A percentile compares a stretch with the other conserved stretches of the same genome.
Evolutionary conservation across 2,797 vertebrate genomes (phyloP).

Genomic region (Micromesistius poutassou): DNA sequence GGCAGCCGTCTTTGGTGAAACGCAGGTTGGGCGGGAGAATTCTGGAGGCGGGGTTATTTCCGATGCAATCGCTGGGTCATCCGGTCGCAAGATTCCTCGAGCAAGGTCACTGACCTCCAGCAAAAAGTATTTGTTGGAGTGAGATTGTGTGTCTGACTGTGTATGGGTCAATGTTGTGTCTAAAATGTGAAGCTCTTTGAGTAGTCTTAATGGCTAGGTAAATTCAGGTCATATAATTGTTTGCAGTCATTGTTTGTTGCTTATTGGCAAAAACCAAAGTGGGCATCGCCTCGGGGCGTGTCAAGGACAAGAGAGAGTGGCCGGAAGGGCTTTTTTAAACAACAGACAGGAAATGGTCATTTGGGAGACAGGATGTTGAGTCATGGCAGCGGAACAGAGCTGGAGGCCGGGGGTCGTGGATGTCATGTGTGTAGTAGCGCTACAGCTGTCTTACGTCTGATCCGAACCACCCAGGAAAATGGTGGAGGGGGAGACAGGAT

Average conservation of each 20-base stretch:
- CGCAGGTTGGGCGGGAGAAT: no score
- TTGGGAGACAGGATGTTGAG: slow-evolving; percentile 48
- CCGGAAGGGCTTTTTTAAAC: not conserved
- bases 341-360: slow-evolving; percentile 35
- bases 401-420: slow-evolving; percentile 52
- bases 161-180: not conserved
- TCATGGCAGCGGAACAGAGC: slow-evolving; percentile 32
- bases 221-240: not conserved
- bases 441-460: slow-evolving; percentile 12
- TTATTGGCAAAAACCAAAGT: not conserved
- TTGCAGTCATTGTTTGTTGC: not conserved
- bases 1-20: no score
- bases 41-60: no score
- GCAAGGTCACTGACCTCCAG: no score
- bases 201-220: not conserved
- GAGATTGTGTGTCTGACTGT: not conserved
- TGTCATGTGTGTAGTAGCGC: not conserved
- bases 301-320: slow-evolving; percentile 22
- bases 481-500: slow-evolving; percentile 24
- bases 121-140: not conserved
- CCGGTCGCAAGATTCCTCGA: no score
- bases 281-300: not conserved
- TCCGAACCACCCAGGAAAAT: slow-evolving; percentile 40
- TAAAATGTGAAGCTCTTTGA: not conserved
- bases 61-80: no score